phyloP scores from a whole-genome alignment of 2,888 invertebrate species.

The Drosophila limbata region DNA sequence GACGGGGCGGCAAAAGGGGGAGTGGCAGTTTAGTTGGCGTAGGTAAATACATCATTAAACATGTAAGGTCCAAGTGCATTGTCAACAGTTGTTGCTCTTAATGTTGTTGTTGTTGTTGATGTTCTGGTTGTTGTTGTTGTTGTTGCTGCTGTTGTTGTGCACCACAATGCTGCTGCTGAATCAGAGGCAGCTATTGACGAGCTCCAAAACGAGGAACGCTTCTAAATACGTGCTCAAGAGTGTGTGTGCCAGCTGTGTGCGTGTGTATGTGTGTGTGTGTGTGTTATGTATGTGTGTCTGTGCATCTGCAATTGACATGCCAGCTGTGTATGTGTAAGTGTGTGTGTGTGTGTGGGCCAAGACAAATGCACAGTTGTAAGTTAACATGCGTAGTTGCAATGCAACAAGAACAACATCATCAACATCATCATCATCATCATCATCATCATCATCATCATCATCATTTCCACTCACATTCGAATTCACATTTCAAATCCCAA shows the following conservation, averaged over 20 bases:
- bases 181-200: slow-evolving; percentile 5
- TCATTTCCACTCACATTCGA: too few species aligned
- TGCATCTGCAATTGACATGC: neutral
- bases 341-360: slow-evolving; percentile 34
- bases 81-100: slow-evolving; percentile 62
- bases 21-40: slow-evolving; percentile 72
- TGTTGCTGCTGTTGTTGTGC: slow-evolving; percentile 31
- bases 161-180: slow-evolving; percentile 6
- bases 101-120: slow-evolving; percentile 22
- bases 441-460: too few species aligned
- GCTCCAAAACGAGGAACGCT: slow-evolving; percentile 2
- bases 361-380: slow-evolving; percentile 67
- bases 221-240: slow-evolving; percentile 72
- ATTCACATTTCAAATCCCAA: too few species aligned
- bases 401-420: slow-evolving; percentile 18
- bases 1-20: neutral
- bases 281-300: slow-evolving; percentile 4
- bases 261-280: slow-evolving; percentile 15
- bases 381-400: slow-evolving; percentile 65
- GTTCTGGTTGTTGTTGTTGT: slow-evolving; percentile 28
- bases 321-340: slow-evolving; percentile 1
- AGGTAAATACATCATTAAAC: slow-evolving; percentile 80
- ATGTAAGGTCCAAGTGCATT: slow-evolving; percentile 74
- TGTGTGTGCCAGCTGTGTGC: slow-evolving; percentile 28
- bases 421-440: slow-evolving; percentile 5